These are phyloP conservation scores for Heterodera filipjevi DNA, from an alignment of 2,888 invertebrate species.

Conservation along the genomic window DNA sequence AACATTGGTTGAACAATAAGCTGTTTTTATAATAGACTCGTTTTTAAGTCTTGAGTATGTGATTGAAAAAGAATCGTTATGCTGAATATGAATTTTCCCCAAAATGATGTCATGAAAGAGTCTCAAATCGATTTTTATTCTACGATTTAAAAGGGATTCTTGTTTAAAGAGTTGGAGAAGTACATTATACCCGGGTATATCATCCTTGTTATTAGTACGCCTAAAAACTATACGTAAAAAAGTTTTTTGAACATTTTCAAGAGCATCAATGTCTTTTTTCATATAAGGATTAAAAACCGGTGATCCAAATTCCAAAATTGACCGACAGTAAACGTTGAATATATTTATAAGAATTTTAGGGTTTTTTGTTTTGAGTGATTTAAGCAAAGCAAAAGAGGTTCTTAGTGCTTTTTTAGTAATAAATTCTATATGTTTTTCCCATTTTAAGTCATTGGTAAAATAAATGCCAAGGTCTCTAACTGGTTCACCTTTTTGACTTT, in stretches of 20 bases:
- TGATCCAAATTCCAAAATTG: not conserved
- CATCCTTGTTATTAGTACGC: not conserved
- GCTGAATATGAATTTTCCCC: not conserved
- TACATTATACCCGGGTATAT: not conserved
- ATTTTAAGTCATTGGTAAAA: conserved; percentile 2
- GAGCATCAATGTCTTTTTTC: conserved; percentile 9
- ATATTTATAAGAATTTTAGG: too few relatives aligned
- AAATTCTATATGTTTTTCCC: conserved; percentile 8
- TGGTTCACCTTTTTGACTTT: not conserved
- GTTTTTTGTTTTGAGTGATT: not conserved
- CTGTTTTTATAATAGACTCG: too few relatives aligned
- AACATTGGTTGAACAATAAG: too few relatives aligned
- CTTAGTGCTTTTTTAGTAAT: conserved; percentile 4
- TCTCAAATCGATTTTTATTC: not conserved
- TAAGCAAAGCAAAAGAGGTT: not conserved
- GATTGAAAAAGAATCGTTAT: not conserved
- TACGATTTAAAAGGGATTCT: not conserved
- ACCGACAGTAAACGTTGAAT: not conserved
- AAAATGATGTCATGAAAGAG: not conserved
- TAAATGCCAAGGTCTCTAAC: conserved; percentile 14
- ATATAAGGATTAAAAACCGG: not conserved
- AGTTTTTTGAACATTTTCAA: conserved; percentile 7
- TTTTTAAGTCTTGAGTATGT: too few relatives aligned
- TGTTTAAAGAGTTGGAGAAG: conserved; percentile 6
- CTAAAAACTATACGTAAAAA: not conserved